These are phyloP conservation scores for Eufriesea mexicana DNA, from an alignment of 1,140 invertebrate species.

Conservation along the genomic window DNA sequence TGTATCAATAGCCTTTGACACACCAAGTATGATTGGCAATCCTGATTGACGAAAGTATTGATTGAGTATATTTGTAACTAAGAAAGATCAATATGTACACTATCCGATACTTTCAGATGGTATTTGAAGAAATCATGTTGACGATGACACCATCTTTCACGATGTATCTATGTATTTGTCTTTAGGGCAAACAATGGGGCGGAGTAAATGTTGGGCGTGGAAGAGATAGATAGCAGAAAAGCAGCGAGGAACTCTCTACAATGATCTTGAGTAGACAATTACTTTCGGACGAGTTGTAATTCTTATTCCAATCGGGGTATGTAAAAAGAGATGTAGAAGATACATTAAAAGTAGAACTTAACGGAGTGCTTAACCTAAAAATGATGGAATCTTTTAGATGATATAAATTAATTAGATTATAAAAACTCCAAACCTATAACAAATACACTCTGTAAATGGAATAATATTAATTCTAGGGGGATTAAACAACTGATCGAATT, in stretches of 20 bases:
- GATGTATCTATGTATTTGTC: neutral
- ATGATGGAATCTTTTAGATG: neutral
- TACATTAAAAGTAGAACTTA: neutral
- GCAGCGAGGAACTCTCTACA: too few species aligned
- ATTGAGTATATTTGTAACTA: conserved; percentile 5
- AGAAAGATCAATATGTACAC: neutral
- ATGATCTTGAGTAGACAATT: neutral
- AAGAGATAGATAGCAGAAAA: neutral
- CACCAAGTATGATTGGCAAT: conserved; percentile 2
- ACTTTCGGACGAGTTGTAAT: too few species aligned
- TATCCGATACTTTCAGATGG: neutral
- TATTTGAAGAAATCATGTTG: neutral
- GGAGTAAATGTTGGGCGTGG: neutral
- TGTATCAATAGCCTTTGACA: conserved; percentile 18
- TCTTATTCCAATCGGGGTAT: neutral
- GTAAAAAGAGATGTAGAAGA: neutral
- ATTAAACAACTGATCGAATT: neutral
- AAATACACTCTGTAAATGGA: too few species aligned
- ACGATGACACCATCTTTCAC: neutral
- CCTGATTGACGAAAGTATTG: neutral
- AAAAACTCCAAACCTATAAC: neutral
- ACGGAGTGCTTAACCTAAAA: neutral
- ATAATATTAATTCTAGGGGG: too few species aligned
- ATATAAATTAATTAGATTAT: neutral
- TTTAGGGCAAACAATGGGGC: neutral